These are phyloP conservation scores for Lycopodina hypogea DNA, from an alignment of 37 sponge, comb jelly and placozoan genomes.

Conservation along the genomic window DNA sequence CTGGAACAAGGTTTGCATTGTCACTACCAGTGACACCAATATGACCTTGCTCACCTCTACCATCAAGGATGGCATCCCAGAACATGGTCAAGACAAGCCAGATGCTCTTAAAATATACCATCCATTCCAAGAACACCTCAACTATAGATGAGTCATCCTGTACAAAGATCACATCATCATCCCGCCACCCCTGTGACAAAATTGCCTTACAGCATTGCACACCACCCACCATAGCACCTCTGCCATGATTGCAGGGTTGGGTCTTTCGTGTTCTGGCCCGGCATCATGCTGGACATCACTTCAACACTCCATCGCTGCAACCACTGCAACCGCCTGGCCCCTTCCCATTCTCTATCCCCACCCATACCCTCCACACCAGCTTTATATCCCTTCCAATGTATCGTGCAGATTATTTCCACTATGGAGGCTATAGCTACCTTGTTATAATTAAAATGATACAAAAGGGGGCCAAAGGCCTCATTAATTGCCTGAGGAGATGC, in stretches of 20 bases:
- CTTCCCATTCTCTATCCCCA: conserved; percentile 23
- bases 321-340: conserved; percentile 41
- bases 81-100: conserved; percentile 23
- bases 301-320: conserved; percentile 11
- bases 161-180: conserved; percentile 44
- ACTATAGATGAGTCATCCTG: conserved; percentile 39
- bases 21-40: conserved; percentile 12
- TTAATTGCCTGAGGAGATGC: conserved; percentile 17
- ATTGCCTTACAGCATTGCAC: conserved; percentile 27
- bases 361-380: conserved; percentile 21
- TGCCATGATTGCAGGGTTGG: conserved; percentile 33
- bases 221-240: conserved; percentile 31
- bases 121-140: conserved; percentile 37
- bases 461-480: conserved; percentile 34
- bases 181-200: conserved; percentile 23
- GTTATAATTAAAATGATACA: conserved; percentile 34
- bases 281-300: conserved; percentile 11
- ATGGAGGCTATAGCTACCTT: conserved; percentile 21
- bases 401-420: not conserved
- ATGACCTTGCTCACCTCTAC: conserved; percentile 20
- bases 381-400: conserved; percentile 42
- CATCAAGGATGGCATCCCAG: conserved; percentile 47
- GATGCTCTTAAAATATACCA: conserved; percentile 23
- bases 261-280: conserved; percentile 35
- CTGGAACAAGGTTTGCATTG: conserved; percentile 27